Conservation (phyloP, 1,140 invertebrate species). For the Hypothenemus hampei region DNA sequence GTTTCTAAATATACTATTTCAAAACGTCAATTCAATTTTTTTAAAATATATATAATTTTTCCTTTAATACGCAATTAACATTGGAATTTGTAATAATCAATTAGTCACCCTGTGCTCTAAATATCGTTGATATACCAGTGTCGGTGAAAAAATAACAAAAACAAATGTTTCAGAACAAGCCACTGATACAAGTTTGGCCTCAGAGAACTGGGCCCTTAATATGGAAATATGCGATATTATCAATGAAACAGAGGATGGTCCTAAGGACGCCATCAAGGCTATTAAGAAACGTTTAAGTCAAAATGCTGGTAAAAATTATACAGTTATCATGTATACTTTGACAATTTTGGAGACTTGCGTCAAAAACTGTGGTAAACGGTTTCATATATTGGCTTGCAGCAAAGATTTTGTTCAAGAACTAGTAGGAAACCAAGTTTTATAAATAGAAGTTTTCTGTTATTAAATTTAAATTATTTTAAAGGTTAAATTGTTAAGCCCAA, state of each 20-base stretch:
- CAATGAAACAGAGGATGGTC: slow-evolving; percentile 92
- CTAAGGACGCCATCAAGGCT: slow-evolving; percentile 95
- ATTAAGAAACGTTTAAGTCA: slow-evolving; percentile 89
- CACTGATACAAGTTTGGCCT: slow-evolving; percentile 84
- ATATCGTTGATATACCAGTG: not conserved
- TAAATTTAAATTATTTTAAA: slow-evolving; percentile 33
- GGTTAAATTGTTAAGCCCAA: slow-evolving; percentile 81
- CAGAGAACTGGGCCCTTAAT: slow-evolving; percentile 95
- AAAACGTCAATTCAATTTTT: too few species aligned
- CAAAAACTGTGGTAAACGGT: slow-evolving; percentile 94
- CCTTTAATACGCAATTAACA: too few species aligned
- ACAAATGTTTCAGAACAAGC: slow-evolving; percentile 79
- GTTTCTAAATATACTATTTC: too few species aligned
- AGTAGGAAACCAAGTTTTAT: slow-evolving; percentile 53
- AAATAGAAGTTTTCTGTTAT: too few species aligned
- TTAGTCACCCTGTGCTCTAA: not conserved
- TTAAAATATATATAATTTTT: too few species aligned
- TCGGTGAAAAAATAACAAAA: slow-evolving; percentile 1
- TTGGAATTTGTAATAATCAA: too few species aligned
- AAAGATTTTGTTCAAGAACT: slow-evolving; percentile 96
- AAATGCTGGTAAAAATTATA: slow-evolving; percentile 95
- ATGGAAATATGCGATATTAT: slow-evolving; percentile 99
- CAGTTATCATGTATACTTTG: slow-evolving; percentile 92
- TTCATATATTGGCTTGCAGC: slow-evolving; percentile 86
- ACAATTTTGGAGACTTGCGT: slow-evolving; percentile 98